A percentile compares a stretch with the other conserved stretches of the same genome.
Conservation (phyloP, 1,140 invertebrate genomes). For the Drusus annulatus region DNA sequence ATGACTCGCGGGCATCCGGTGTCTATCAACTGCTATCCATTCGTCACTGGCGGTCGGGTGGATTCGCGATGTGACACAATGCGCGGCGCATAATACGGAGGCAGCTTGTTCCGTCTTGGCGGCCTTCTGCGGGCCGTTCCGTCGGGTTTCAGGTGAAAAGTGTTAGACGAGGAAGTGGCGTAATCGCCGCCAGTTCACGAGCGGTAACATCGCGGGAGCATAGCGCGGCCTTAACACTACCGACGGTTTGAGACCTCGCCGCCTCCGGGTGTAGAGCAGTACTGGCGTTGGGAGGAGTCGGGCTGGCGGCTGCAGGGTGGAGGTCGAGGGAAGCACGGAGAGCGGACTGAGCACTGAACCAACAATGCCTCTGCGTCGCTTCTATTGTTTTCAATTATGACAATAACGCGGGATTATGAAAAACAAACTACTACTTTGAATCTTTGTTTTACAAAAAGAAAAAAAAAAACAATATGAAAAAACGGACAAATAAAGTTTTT, state of each 20-base stretch:
- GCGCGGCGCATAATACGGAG: constrained; percentile 7
- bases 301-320: constrained; percentile 28
- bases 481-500: too few relatives aligned
- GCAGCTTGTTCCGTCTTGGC: too few relatives aligned
- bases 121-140: constrained; percentile 9
- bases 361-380: constrained; percentile 39
- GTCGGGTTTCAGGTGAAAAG: constrained; percentile 18
- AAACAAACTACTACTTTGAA: too few relatives aligned
- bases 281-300: constrained; percentile 38
- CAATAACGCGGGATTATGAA: too few relatives aligned
- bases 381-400: constrained; percentile 21
- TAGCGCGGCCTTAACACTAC: background rate
- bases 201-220: constrained; percentile 20
- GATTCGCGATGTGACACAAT: background rate
- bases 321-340: constrained; percentile 12
- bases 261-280: constrained; percentile 38
- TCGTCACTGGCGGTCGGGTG: constrained; percentile 5
- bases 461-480: too few relatives aligned
- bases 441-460: too few relatives aligned
- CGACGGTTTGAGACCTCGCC: background rate
- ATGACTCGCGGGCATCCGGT: constrained; percentile 59
- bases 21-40: constrained; percentile 11
- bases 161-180: constrained; percentile 38
- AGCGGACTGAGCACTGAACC: background rate
- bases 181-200: constrained; percentile 16